Conservation (phyloP, 2,888 invertebrate genomes). For the Schizaphis graminum region DNA sequence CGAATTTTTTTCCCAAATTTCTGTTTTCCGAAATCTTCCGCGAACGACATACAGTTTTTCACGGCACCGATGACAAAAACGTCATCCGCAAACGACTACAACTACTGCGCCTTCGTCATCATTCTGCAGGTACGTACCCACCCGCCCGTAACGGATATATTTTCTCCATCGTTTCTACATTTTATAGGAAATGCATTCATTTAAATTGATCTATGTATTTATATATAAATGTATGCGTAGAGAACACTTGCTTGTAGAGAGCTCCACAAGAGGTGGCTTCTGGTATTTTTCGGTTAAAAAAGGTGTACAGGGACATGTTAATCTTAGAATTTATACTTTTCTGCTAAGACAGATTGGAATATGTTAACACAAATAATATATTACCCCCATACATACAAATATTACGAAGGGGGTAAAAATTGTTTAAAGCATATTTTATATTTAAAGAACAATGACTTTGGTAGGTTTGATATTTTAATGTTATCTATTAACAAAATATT, state of each 20-base stretch:
- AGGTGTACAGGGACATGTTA: neutral
- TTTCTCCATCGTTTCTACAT: neutral
- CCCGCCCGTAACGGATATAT: neutral
- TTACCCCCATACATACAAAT: neutral
- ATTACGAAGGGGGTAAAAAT: neutral
- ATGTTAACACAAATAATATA: neutral
- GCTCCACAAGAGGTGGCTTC: neutral
- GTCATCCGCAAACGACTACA: neutral
- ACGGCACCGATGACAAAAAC: neutral
- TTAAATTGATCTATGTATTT: neutral
- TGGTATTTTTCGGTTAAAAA: neutral
- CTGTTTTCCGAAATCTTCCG: neutral
- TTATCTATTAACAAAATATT: neutral
- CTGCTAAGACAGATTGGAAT: neutral
- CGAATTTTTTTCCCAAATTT: neutral
- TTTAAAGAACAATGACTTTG: neutral
- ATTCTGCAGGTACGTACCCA: neutral
- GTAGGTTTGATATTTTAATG: neutral
- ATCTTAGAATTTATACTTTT: neutral
- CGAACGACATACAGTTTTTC: neutral
- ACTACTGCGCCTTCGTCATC: neutral
- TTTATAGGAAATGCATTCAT: neutral
- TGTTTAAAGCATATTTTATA: neutral
- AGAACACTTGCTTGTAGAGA: neutral
- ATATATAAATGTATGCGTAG: neutral